Evolutionary conservation across 2,888 invertebrate genomes (phyloP).

Genomic region (Rotaria socialis): DNA sequence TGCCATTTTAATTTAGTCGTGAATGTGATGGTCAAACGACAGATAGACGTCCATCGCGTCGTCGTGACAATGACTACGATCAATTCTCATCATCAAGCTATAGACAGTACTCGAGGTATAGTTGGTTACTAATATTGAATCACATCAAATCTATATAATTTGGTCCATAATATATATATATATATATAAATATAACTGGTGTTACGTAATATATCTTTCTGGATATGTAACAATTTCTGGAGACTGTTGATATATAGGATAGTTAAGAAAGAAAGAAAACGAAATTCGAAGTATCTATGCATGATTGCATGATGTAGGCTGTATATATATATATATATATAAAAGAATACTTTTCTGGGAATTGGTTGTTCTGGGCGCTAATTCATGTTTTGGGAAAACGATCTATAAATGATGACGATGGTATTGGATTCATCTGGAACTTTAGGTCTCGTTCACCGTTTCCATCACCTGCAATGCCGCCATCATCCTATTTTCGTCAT

Average conservation of each 20-base stretch:
- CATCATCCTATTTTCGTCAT: neutral
- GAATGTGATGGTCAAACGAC: constrained; percentile 2
- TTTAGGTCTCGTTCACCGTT: constrained; percentile 17
- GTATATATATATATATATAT: neutral
- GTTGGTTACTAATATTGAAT: constrained; percentile 21
- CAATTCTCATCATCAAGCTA: neutral
- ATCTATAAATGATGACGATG: neutral
- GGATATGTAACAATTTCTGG: neutral
- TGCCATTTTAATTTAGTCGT: neutral
- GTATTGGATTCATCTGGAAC: neutral
- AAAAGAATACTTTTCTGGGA: neutral
- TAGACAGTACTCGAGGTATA: neutral
- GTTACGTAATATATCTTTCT: neutral
- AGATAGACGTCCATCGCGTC: neutral
- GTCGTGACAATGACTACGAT: neutral
- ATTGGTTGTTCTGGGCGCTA: neutral
- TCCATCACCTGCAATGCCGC: neutral
- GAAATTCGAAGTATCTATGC: neutral
- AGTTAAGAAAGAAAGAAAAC: neutral
- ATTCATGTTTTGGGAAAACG: neutral
- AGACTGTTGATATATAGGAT: neutral
- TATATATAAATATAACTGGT: neutral
- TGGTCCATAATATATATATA: neutral
- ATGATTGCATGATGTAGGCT: neutral
- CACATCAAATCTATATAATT: neutral